Conservation (phyloP, 2,888 invertebrate species). For the Entomobrya proxima region DNA sequence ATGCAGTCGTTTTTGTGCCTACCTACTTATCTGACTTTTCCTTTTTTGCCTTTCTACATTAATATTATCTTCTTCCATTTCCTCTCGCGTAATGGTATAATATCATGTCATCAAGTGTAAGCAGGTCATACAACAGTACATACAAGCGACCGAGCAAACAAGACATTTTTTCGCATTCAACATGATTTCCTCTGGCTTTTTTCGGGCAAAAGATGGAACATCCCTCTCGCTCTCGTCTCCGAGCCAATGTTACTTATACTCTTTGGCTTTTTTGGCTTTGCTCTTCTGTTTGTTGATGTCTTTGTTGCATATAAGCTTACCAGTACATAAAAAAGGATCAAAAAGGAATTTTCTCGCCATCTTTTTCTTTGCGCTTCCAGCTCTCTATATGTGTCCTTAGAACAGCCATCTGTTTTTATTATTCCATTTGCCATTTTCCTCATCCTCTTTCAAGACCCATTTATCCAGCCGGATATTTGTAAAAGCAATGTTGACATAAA, state of each 20-base stretch:
- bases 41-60: no score
- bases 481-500: background rate
- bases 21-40: no score
- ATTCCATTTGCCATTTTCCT: background rate
- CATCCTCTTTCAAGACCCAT: background rate
- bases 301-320: background rate
- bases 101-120: slow-evolving; percentile 16
- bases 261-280: no score
- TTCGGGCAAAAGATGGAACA: background rate
- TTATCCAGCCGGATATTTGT: background rate
- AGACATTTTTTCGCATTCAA: background rate
- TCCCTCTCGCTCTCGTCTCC: no score
- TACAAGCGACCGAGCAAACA: background rate
- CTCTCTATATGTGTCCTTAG: no score
- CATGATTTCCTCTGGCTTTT: background rate
- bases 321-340: no score
- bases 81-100: background rate
- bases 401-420: no score
- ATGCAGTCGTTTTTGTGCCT: no score
- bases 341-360: no score
- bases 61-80: background rate
- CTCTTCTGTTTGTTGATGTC: no score
- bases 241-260: no score
- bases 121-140: background rate
- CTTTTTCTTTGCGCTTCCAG: no score